Evolutionary conservation across 2,888 invertebrate genomes (phyloP).

Genomic region (Hoplodrina ambigua): DNA sequence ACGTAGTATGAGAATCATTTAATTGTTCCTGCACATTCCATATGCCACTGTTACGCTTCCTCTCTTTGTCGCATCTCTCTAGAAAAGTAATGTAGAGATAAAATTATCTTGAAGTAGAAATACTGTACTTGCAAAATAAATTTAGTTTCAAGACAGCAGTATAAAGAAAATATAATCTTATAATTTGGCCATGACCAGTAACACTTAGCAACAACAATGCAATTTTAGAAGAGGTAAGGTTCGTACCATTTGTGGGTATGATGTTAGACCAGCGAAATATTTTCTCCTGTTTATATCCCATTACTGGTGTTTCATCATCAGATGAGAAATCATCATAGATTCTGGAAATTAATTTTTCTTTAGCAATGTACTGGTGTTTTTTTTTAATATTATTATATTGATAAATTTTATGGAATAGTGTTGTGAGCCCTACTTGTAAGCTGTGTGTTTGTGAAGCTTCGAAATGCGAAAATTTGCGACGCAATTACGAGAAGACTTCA

Average conservation of each 20-base stretch:
- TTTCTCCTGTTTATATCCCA: constrained; percentile 78
- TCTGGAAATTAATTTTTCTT: constrained; percentile 72
- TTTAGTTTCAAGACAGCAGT: not conserved
- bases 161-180: not conserved
- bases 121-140: not conserved
- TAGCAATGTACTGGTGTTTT: not conserved
- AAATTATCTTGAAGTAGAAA: not conserved
- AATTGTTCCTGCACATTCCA: constrained; percentile 61
- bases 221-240: not conserved
- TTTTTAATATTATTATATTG: not conserved
- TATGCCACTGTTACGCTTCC: constrained; percentile 36
- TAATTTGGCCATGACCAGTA: not conserved
- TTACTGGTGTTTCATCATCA: constrained; percentile 82
- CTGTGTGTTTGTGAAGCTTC: too few species aligned
- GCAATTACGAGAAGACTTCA: constrained; percentile 75
- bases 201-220: not conserved
- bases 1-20: constrained; percentile 83
- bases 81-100: not conserved
- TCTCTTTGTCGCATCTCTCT: not conserved
- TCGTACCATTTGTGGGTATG: constrained; percentile 79
- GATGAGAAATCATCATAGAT: constrained; percentile 81
- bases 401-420: not conserved
- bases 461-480: not conserved
- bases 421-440: constrained; percentile 73
- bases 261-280: constrained; percentile 75